Conservation (phyloP, 2,797 vertebrate species). For the Vespertilio murinus region DNA sequence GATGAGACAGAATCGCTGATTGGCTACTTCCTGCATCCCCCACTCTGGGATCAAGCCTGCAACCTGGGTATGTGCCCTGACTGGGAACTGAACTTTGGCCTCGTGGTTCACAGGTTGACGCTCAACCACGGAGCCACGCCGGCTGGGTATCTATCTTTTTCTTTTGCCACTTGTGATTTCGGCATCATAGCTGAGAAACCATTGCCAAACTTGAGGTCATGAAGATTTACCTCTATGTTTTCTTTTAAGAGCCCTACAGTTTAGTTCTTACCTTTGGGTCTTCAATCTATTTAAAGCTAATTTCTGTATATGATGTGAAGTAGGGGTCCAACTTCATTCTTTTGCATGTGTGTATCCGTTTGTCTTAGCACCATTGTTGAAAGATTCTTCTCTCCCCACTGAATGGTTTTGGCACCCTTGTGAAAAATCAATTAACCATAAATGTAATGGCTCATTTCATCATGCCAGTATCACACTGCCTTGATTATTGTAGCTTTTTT, state of each 20-base stretch:
- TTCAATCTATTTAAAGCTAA: neutral
- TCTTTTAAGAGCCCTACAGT: neutral
- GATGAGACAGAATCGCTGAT: too few species aligned
- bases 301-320: slow-evolving; percentile 26
- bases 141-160: neutral
- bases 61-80: too few species aligned
- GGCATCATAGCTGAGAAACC: neutral
- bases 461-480: neutral
- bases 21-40: too few species aligned
- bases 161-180: neutral
- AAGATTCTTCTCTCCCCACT: neutral
- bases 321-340: neutral
- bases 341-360: neutral
- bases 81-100: too few species aligned
- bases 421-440: neutral
- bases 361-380: neutral
- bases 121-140: too few species aligned
- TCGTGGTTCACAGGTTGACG: too few species aligned
- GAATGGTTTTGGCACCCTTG: neutral
- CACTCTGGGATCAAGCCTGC: too few species aligned
- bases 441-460: neutral
- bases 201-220: neutral
- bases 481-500: neutral
- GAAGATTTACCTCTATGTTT: neutral
- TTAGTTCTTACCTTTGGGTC: neutral